phyloP scores from a whole-genome alignment of 1,140 invertebrate species.

The Aphelinus certus region DNA sequence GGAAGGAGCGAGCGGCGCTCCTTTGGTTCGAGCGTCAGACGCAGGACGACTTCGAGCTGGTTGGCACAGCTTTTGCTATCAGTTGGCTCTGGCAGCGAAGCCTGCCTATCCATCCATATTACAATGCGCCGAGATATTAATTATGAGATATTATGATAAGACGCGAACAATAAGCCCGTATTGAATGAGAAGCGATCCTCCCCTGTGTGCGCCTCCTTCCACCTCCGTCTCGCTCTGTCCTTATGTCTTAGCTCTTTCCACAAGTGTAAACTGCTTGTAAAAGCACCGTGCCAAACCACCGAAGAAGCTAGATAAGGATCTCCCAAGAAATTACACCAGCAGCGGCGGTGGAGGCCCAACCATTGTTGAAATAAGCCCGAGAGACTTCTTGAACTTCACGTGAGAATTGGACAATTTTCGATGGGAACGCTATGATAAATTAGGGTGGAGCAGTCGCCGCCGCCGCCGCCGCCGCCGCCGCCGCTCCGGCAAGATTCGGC shows the following conservation, averaged over 20 bases:
- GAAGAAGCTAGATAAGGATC: neutral
- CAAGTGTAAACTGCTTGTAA: constrained; percentile 42
- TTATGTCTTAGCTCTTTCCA: constrained; percentile 37
- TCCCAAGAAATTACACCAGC: neutral
- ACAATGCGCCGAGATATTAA: constrained; percentile 66
- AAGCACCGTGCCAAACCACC: constrained; percentile 1
- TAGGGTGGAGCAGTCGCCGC: too few relatives aligned
- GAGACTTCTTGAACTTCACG: too few relatives aligned
- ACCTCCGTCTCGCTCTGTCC: constrained; percentile 39
- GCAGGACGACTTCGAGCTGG: constrained; percentile 26
- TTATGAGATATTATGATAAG: constrained; percentile 68
- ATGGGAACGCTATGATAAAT: too few relatives aligned
- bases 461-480: too few relatives aligned
- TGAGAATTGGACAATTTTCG: too few relatives aligned
- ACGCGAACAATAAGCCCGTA: constrained; percentile 66
- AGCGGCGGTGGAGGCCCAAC: too few relatives aligned
- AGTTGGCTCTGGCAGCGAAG: constrained; percentile 62
- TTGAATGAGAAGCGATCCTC: constrained; percentile 58
- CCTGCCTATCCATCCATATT: constrained; percentile 64
- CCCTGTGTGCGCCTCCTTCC: constrained; percentile 42
- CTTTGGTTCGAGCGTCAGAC: constrained; percentile 53
- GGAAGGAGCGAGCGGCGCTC: constrained; percentile 44
- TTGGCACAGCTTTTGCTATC: constrained; percentile 63
- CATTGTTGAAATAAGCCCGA: too few relatives aligned
- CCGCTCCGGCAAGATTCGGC: neutral